These are phyloP conservation scores for Drosophila arawakana DNA, from an alignment of 1,140 invertebrate genomes.

Conservation along the genomic window DNA sequence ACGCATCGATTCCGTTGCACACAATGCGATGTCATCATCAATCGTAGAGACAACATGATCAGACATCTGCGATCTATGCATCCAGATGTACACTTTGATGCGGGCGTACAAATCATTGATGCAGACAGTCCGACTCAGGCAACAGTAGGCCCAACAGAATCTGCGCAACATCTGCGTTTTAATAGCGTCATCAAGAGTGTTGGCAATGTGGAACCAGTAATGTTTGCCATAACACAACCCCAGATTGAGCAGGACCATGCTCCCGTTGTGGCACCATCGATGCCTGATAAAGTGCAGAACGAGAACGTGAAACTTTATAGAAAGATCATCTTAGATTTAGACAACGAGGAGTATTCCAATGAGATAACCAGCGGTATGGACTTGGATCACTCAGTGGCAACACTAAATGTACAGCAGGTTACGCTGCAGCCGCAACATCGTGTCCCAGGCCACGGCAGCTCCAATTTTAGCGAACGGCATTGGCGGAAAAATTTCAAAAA, in stretches of 20 bases:
- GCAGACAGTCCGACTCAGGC: background rate
- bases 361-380: conserved; percentile 37
- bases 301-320: conserved; percentile 74
- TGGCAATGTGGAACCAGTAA: conserved; percentile 73
- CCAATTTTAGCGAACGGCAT: conserved; percentile 69
- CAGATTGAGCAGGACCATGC: conserved; percentile 9
- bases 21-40: conserved; percentile 86
- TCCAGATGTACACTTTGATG: conserved; percentile 80
- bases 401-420: conserved; percentile 8
- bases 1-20: conserved; percentile 86
- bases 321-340: conserved; percentile 74
- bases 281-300: conserved; percentile 49
- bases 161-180: conserved; percentile 33
- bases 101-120: conserved; percentile 44
- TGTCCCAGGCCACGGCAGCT: conserved; percentile 31
- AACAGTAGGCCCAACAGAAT: background rate
- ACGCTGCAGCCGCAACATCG: conserved; percentile 20
- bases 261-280: background rate
- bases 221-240: conserved; percentile 11
- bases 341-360: conserved; percentile 70
- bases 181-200: conserved; percentile 76
- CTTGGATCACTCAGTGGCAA: conserved; percentile 31
- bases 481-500: conserved; percentile 74
- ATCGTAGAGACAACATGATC: conserved; percentile 88
- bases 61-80: conserved; percentile 88